Evolutionary conservation across 2,888 invertebrate species (phyloP).

Genomic region (Cybosia mesomella): DNA sequence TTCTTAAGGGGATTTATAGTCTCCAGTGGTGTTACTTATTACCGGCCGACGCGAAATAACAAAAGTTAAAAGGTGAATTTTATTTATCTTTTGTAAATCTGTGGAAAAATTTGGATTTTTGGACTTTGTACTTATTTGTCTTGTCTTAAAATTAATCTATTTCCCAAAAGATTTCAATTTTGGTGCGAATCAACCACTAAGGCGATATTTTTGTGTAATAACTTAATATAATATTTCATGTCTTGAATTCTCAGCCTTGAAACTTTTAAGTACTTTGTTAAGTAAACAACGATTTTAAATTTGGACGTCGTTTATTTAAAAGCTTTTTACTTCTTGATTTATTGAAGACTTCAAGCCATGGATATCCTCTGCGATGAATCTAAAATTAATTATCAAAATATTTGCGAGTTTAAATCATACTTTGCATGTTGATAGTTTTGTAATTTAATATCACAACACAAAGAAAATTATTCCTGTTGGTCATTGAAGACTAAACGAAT

Average conservation of each 20-base stretch:
- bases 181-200: too few relatives aligned
- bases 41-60: conserved; percentile 54
- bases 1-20: conserved; percentile 66
- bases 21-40: conserved; percentile 68
- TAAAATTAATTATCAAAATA: neutral
- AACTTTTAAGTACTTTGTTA: neutral
- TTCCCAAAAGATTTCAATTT: neutral
- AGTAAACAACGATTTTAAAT: neutral
- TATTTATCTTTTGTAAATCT: conserved; percentile 60
- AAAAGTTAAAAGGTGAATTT: conserved; percentile 64
- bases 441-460: too few relatives aligned
- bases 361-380: neutral
- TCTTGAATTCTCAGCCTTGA: too few relatives aligned
- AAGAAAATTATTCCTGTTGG: too few relatives aligned
- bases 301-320: neutral
- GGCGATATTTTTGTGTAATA: conserved; percentile 10
- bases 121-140: conserved; percentile 52
- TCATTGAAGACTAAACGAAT: too few relatives aligned
- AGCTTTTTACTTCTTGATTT: conserved; percentile 2
- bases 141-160: conserved; percentile 31
- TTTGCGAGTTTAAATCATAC: too few relatives aligned
- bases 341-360: neutral
- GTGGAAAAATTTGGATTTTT: conserved; percentile 47
- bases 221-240: conserved; percentile 23
- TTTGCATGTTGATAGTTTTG: too few relatives aligned